Evolutionary conservation across 2,888 invertebrate genomes (phyloP), one percentile per base, ranked within the genome.

Genomic region (Lasius platythorax): DNA sequence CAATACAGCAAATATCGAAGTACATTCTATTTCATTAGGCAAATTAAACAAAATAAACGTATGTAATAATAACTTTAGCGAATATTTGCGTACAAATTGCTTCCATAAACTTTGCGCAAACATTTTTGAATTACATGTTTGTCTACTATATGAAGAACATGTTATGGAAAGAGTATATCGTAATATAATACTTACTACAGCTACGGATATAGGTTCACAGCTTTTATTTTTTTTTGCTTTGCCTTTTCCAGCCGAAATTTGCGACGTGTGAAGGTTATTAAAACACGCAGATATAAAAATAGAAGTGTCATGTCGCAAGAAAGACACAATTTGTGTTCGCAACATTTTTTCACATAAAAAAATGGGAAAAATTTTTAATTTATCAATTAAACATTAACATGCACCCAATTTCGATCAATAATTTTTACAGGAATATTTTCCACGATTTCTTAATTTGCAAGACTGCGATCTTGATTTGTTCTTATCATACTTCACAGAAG

Each of bases 111-210:
- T 61, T 43, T 4, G 30, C 5, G 6, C 12, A 43, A 43, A 37
- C 64, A 37, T 76, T 75, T 64, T 15, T 15, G 6, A 50, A 2
- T 15, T 46, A 15, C 18, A 64, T 75, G 40, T 58, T 64, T 37
- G 33, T 9, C 2, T 37, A 0, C 5, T 33, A n/a, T 18, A 2
- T 56, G 2, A 63, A 46, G n/a, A 33, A 40, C 53, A 9, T 18
- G 1, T n/a, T 53, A 6, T 74, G n/a, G 8, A 9, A 3, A 37
- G 28, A 1, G 23, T 3, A 33, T 15, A 46, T 11, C 15, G 15
- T 12, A 30, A 30, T 46, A 40, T 30, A 33, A n/a, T 50, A 90
- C 90, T 74, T 82, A 90, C 90, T 6, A 90, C 70, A 18, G 90
- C 90, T 63, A 89, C 75, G 0, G 84, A 28, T 8, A 67, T 9